Evolutionary conservation across 2,113 vertebrate species (phyloP), one percentile per base, ranked within the genome.

Genomic region (Axis porcinus): DNA sequence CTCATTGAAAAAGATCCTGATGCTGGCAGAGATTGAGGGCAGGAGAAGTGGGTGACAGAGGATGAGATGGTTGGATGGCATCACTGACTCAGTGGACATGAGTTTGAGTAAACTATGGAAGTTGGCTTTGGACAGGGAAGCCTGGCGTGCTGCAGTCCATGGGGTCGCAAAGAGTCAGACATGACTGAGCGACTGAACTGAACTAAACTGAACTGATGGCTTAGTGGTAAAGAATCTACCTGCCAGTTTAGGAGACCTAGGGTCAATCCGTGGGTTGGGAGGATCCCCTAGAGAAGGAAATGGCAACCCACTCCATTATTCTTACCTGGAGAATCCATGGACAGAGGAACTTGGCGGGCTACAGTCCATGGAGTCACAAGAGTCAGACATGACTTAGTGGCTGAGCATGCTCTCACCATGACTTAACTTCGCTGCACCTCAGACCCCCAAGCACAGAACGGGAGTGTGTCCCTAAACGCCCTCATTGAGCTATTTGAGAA

Each of bases 391-490:
- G 70, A 43, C 23, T 76, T 19, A 27, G 70, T 40, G 23, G 0
- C 70, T 43, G 70, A 76, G 23, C 21, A 13, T 7, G 12, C 6
- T 27, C 36, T 13, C 25, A 54, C 47, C 47, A 2, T 30, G 9
- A 27, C 27, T 83, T 79, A 52, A 23, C 45, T 33, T 52, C 4
- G 17, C 17, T 27, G 7, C 3, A 8, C 33, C 78, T 55, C 62
- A 40, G 27, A 33, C 17, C 12, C 36, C 33, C 17, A 36, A 7
- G 12, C 15, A 19, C 27, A 16, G 25, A 43, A 23, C 0, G 17
- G 30, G 36, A 19, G 2, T 14, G 1, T 0, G 13, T 45, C 45
- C 6, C 19, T n/a, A 0, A 47, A 55, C 15, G 19, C 16, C 5
- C 33, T 2, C 27, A 4, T 0, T 0, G 17, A 21, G 16, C 10